Conservation (phyloP, 2,113 vertebrate genomes). For the Oreocharis arfaki region DNA sequence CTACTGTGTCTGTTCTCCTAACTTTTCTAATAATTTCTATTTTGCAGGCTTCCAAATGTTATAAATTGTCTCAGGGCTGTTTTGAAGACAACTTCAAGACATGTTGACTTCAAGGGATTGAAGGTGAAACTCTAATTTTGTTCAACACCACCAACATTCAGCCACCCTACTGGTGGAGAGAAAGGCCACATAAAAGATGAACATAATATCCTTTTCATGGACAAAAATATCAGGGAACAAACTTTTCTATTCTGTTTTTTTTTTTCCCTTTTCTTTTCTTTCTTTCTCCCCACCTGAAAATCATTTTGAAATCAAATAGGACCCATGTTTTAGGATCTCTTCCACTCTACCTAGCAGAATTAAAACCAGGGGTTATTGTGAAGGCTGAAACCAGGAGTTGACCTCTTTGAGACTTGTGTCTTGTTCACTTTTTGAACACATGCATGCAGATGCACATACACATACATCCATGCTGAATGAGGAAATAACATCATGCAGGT, state of each 20-base stretch:
- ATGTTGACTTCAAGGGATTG: not conserved
- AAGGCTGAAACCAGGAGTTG: not conserved
- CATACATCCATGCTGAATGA: not conserved
- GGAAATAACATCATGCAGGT: not conserved
- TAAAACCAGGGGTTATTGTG: not conserved
- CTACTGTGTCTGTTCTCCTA: not conserved
- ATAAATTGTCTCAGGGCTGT: not conserved
- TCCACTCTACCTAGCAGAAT: not conserved
- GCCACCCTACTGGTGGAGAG: not conserved
- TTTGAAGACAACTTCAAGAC: not conserved
- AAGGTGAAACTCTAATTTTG: not conserved
- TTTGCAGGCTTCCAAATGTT: not conserved
- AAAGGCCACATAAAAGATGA: not conserved
- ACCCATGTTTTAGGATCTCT: not conserved
- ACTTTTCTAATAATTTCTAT: not conserved
- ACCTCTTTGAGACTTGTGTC: not conserved
- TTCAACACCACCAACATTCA: not conserved
- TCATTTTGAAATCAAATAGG: not conserved
- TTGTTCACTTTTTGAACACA: not conserved
- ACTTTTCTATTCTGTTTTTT: fast-evolving
- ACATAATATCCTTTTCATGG: not conserved
- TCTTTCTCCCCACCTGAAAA: not conserved
- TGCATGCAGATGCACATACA: not conserved
- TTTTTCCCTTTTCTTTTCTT: fast-evolving
- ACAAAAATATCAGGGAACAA: not conserved